Evolutionary conservation across 2,888 invertebrate genomes (phyloP).

Genomic region (Harpalus rufipes): DNA sequence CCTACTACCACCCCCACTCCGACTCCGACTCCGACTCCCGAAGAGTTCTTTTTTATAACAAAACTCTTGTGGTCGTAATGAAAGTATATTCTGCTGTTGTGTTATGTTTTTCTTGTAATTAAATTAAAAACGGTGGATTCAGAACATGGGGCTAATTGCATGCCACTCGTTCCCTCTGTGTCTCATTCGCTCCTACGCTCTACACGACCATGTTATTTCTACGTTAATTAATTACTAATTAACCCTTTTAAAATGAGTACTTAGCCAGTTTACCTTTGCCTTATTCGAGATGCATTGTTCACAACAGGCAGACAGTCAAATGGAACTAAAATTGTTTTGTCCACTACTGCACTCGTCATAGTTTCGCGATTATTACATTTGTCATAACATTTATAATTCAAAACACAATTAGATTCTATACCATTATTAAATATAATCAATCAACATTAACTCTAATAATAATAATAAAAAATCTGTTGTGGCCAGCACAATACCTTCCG

Average conservation of each 20-base stretch:
- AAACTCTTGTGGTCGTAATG: constrained; percentile 49
- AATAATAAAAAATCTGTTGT: too few relatives aligned
- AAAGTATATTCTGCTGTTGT: constrained; percentile 56
- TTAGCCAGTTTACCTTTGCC: constrained; percentile 58
- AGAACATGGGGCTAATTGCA: constrained; percentile 52
- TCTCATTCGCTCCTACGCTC: constrained; percentile 10
- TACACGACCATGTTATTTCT: constrained; percentile 52
- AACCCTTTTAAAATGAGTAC: constrained; percentile 62
- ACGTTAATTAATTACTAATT: constrained; percentile 59
- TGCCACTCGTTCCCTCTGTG: constrained; percentile 42
- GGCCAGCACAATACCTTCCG: too few relatives aligned
- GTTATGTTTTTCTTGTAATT: constrained; percentile 59
- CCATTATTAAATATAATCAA: too few relatives aligned
- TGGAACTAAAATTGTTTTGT: neutral
- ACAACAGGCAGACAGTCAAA: neutral
- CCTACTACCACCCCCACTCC: neutral
- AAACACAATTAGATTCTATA: too few relatives aligned
- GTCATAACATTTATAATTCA: too few relatives aligned
- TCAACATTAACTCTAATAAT: too few relatives aligned
- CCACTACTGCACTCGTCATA: neutral
- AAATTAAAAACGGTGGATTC: constrained; percentile 57
- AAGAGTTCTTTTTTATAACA: constrained; percentile 51
- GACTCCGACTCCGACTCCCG: constrained; percentile 6
- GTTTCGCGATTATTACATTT: neutral
- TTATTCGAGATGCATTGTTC: constrained; percentile 14